A percentile compares a stretch with the other conserved stretches of the same genome.
phyloP scores from a whole-genome alignment of 2,888 invertebrate species.

The Adelognathus sp. region DNA sequence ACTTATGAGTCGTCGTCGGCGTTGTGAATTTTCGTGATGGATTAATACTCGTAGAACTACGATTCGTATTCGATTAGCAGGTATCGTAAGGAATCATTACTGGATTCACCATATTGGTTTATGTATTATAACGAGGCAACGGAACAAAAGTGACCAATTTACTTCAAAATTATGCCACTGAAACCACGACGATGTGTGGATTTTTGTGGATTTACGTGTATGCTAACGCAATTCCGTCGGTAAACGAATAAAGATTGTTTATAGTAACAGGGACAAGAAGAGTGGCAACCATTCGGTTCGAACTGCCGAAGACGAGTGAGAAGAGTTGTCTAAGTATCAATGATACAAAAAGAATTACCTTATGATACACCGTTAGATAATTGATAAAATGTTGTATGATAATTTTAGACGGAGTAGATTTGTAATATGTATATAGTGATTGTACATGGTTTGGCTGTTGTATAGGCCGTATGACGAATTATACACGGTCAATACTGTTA shows the following conservation, averaged over 20 bases:
- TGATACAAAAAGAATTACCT: constrained; percentile 39
- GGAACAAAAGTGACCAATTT: neutral
- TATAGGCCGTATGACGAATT: constrained; percentile 69
- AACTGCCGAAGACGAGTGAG: constrained; percentile 44
- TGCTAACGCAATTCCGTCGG: neutral
- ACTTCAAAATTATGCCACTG: no score
- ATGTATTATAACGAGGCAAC: neutral
- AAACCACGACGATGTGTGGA: neutral
- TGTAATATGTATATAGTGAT: constrained; percentile 78
- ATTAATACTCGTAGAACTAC: neutral
- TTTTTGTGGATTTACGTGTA: no score
- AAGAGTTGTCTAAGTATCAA: constrained; percentile 57
- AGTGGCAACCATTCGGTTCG: neutral
- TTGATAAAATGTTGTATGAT: constrained; percentile 74
- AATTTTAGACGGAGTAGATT: constrained; percentile 70
- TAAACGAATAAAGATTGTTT: neutral
- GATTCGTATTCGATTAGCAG: neutral
- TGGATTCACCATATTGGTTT: neutral
- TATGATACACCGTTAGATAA: constrained; percentile 37
- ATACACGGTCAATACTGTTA: constrained; percentile 73
- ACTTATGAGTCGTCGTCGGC: neutral
- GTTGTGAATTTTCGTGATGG: neutral
- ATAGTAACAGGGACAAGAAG: neutral
- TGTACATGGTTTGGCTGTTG: constrained; percentile 73
- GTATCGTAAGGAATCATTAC: neutral